phyloP scores from a whole-genome alignment of 2,888 invertebrate species.

The Hesperia comma region DNA sequence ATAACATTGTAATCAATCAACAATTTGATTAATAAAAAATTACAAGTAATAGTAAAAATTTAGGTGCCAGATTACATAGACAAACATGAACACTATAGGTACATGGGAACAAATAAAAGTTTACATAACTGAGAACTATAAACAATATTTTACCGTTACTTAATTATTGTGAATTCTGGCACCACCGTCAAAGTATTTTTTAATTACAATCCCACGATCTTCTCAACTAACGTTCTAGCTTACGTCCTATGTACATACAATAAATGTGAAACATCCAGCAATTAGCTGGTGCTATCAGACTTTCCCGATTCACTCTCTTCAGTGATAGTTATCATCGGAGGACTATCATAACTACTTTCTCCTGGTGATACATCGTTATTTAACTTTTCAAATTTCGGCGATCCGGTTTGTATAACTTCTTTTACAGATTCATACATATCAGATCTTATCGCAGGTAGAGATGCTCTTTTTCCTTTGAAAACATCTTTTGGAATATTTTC shows the following conservation, averaged over 20 bases:
- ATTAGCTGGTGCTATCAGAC: conserved; percentile 75
- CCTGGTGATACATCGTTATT: conserved; percentile 79
- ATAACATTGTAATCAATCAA: conserved; percentile 40
- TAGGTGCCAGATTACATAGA: conserved; percentile 28
- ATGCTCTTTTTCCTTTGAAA: conserved; percentile 69
- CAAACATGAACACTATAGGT: background rate
- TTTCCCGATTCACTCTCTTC: conserved; percentile 75
- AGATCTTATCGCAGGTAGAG: conserved; percentile 71
- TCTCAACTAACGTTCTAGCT: conserved; percentile 42
- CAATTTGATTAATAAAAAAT: conserved; percentile 42
- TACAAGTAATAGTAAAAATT: conserved; percentile 35
- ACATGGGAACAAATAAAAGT: background rate
- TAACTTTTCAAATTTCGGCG: conserved; percentile 85
- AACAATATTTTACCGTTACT: background rate
- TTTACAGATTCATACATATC: conserved; percentile 84
- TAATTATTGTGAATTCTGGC: conserved; percentile 10
- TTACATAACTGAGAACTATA: background rate
- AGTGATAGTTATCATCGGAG: conserved; percentile 79
- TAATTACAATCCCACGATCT: conserved; percentile 38
- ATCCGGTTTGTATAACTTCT: conserved; percentile 78
- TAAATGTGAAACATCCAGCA: conserved; percentile 49
- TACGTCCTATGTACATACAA: conserved; percentile 52
- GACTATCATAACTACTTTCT: conserved; percentile 58
- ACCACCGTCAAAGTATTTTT: background rate
- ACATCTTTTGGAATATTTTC: conserved; percentile 70